Evolutionary conservation across 2,888 invertebrate species (phyloP).

Genomic region (Dichetophora obliterata): DNA sequence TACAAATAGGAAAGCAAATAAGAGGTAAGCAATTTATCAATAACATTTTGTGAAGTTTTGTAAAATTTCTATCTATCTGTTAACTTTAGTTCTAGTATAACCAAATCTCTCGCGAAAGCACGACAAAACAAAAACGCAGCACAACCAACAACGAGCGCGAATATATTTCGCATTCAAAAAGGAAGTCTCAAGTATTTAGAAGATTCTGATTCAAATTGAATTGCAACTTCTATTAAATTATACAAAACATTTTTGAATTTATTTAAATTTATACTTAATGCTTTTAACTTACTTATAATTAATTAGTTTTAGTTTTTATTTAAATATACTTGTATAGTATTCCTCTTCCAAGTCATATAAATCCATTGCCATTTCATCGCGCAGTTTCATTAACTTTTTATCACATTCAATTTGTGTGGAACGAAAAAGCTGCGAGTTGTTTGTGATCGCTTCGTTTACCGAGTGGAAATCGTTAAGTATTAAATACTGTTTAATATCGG

Average conservation of each 20-base stretch:
- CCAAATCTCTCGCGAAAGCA: neutral
- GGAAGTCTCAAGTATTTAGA: neutral
- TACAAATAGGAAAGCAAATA: neutral
- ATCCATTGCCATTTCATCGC: slow-evolving; percentile 96
- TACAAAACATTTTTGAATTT: no score
- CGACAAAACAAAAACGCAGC: neutral
- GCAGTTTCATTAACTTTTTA: slow-evolving; percentile 88
- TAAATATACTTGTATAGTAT: slow-evolving; percentile 70
- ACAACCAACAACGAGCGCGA: neutral
- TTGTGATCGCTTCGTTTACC: slow-evolving; percentile 96
- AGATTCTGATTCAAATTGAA: slow-evolving; percentile 6
- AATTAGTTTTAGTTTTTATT: slow-evolving; percentile 54
- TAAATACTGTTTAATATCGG: slow-evolving; percentile 97
- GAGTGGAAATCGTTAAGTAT: slow-evolving; percentile 98
- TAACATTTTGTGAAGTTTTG: neutral
- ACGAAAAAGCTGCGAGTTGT: slow-evolving; percentile 89
- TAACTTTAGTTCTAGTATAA: neutral
- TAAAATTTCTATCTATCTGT: neutral
- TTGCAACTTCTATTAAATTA: neutral
- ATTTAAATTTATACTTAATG: neutral
- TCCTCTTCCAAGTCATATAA: slow-evolving; percentile 70
- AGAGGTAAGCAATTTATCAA: neutral
- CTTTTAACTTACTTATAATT: neutral
- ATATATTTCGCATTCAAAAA: slow-evolving; percentile 6
- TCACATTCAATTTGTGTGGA: slow-evolving; percentile 94